A percentile compares a stretch with the other conserved stretches of the same genome.
phyloP scores from a whole-genome alignment of 1,140 invertebrate species.

The Eufriesea mexicana region DNA sequence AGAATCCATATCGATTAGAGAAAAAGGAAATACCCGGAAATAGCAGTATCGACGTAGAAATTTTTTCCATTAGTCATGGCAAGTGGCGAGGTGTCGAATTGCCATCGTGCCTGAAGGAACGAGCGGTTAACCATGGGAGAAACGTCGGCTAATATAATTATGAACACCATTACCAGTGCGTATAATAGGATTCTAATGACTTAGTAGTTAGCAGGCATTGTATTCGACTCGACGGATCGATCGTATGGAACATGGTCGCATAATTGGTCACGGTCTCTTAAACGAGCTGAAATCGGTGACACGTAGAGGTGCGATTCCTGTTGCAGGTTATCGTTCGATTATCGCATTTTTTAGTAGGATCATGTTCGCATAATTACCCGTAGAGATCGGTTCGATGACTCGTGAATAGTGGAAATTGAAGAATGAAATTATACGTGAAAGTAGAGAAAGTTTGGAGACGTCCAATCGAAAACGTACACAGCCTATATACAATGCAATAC shows the following conservation, averaged over 20 bases:
- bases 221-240: constrained; percentile 16
- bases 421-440: no score
- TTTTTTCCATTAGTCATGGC: not conserved
- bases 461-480: no score
- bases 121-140: constrained; percentile 1
- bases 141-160: constrained; percentile 36
- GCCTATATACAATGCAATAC: no score
- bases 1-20: no score
- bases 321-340: not conserved
- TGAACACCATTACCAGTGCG: constrained; percentile 22
- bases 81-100: not conserved
- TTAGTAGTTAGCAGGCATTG: constrained; percentile 13
- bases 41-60: not conserved
- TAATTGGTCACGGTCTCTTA: constrained; percentile 1
- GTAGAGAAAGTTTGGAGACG: no score
- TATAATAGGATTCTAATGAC: constrained; percentile 30
- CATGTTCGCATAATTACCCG: no score
- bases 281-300: not conserved
- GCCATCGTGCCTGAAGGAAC: not conserved
- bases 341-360: no score
- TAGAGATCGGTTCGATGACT: no score
- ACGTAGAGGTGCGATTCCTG: not conserved
- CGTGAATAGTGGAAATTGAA: no score
- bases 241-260: not conserved
- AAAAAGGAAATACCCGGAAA: no score